These are phyloP conservation scores for Muricea muricata DNA, from an alignment of 92 coral and sea anemone genomes.

Conservation along the genomic window DNA sequence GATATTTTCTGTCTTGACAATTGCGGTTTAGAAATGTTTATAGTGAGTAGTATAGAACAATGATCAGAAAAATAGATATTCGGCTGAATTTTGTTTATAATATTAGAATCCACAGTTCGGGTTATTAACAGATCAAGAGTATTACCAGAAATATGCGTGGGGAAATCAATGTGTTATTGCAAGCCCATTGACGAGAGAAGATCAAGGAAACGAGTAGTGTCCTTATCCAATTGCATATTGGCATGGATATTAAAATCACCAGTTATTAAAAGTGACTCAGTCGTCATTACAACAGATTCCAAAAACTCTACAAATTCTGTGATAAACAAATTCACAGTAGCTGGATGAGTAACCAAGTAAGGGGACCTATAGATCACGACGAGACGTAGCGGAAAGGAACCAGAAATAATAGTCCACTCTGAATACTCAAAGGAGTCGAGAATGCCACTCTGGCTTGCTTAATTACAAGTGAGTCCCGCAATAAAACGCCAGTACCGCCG, in stretches of 20 bases:
- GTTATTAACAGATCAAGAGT: background rate
- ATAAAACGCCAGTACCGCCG: constrained; percentile 44
- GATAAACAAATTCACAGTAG: background rate
- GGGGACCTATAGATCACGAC: constrained; percentile 53
- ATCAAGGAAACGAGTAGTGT: constrained; percentile 30
- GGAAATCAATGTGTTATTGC: constrained; percentile 28
- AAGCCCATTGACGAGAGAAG: constrained; percentile 27
- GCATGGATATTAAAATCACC: constrained; percentile 26
- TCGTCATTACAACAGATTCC: constrained; percentile 32
- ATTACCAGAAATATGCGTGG: constrained; percentile 19
- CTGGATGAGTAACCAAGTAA: constrained; percentile 27
- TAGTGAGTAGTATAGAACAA: background rate
- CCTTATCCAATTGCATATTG: constrained; percentile 13
- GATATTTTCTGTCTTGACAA: background rate
- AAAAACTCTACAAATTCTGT: constrained; percentile 7
- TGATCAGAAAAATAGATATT: background rate
- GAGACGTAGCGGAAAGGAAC: constrained; percentile 36
- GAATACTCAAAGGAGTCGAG: constrained; percentile 12
- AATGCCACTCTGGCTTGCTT: constrained; percentile 35
- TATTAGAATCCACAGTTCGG: background rate
- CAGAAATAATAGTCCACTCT: constrained; percentile 50
- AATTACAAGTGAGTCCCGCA: constrained; percentile 50
- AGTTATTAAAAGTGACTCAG: constrained; percentile 19
- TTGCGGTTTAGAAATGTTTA: background rate
- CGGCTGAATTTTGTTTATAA: background rate